Evolutionary conservation across 2,113 vertebrate genomes (phyloP).

Genomic region (Campylomormyrus tamandua): DNA sequence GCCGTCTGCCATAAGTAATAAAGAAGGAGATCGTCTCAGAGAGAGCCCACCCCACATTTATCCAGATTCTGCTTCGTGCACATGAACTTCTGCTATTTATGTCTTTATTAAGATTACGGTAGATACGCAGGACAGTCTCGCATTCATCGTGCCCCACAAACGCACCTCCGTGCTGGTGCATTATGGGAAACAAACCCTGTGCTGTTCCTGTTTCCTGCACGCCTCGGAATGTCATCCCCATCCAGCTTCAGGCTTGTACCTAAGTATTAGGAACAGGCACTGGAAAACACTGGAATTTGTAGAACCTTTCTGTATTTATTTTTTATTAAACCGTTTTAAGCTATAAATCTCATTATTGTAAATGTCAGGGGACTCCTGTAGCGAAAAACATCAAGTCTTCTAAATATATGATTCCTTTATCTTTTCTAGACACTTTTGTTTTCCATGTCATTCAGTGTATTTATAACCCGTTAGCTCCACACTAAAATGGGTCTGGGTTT

Average conservation of each 20-base stretch:
- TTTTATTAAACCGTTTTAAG: too few relatives aligned
- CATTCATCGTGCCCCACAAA: not conserved
- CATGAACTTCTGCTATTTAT: not conserved
- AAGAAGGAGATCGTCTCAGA: not conserved
- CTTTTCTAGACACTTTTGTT: not conserved
- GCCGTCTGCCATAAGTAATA: not conserved
- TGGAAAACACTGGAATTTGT: not conserved
- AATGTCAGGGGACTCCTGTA: not conserved
- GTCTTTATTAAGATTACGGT: not conserved
- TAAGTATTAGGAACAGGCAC: not conserved
- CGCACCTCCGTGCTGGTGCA: not conserved
- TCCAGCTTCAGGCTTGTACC: not conserved
- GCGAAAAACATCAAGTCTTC: not conserved
- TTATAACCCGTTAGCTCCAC: not conserved
- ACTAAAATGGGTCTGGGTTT: not conserved
- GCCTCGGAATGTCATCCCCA: not conserved
- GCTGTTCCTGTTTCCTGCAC: not conserved
- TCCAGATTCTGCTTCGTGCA: not conserved
- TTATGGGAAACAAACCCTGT: not conserved
- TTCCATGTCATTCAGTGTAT: not conserved
- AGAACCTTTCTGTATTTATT: not conserved
- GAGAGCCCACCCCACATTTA: not conserved
- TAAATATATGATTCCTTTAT: constrained; percentile 7
- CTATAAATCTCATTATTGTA: constrained; percentile 9
- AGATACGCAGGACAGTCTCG: not conserved